Evolutionary conservation across 2,888 invertebrate species (phyloP).

Genomic region (Tenthredo livida): DNA sequence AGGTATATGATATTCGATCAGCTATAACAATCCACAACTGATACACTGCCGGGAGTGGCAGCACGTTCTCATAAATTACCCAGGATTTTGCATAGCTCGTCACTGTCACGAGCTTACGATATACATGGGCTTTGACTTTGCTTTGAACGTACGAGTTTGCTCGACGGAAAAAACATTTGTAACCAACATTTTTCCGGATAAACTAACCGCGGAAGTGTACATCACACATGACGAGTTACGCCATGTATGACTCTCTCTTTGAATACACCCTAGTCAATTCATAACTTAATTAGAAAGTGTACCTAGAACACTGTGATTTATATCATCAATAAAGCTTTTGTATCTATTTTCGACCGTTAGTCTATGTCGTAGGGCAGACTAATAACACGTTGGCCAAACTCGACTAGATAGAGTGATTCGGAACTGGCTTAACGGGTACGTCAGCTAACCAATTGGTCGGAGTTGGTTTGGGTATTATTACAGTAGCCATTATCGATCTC

Average conservation of each 20-base stretch:
- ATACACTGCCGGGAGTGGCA: not conserved
- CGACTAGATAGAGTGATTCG: constrained; percentile 8
- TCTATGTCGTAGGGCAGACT: not conserved
- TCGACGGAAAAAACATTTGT: not conserved
- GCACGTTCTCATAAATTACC: constrained; percentile 20
- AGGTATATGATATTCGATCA: constrained; percentile 18
- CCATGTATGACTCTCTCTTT: not conserved
- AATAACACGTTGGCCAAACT: constrained; percentile 19
- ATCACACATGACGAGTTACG: not conserved
- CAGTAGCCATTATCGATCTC: constrained; percentile 32
- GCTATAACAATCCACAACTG: not conserved
- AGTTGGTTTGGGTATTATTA: constrained; percentile 29
- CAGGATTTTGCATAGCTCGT: not conserved
- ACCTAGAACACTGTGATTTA: not conserved
- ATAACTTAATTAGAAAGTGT: not conserved
- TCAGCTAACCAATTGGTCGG: constrained; percentile 14
- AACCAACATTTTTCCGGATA: not conserved
- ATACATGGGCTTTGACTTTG: not conserved
- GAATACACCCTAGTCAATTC: not conserved
- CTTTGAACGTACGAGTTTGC: too few relatives aligned
- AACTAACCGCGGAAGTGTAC: not conserved
- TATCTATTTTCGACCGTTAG: not conserved
- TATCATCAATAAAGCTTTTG: not conserved
- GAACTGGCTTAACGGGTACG: constrained; percentile 20
- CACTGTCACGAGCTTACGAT: not conserved